Evolutionary conservation across 2,797 vertebrate species (phyloP), one percentile per base, ranked within the genome.

Genomic region (Phyllotis vaccarum): DNA sequence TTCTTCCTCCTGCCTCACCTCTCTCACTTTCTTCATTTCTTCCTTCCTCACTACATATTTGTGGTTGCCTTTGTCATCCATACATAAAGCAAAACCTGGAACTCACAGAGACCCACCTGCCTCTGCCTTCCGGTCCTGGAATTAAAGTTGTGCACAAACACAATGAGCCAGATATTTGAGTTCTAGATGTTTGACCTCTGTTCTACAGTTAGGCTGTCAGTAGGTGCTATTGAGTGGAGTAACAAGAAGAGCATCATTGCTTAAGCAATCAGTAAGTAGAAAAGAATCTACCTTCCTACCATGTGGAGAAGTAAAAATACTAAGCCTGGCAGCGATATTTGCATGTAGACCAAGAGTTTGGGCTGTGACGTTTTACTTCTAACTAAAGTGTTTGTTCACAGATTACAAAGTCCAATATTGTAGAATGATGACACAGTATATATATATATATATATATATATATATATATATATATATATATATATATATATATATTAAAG

Each of bases 301-400:
- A 49, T 4, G 12, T 34, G 37, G 40, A 43, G 40, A 19, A 70
- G 40, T 89, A 22, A 90, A 64, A 74, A 49, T 49, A 6, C n/a
- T 62, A 46, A 62, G 12, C 68, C 14, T 22, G 54, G 87, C 17
- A 40, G 16, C 46, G 13, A 22, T 66, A 60, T 31, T 43, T 89
- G 56, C 80, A 4, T 79, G 13, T 76, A 78, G 43, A 43, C 49
- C 60, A 72, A 82, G 70, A 89, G 68, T 94, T 94, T 72, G 68
- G 86, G 34, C 80, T 92, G 37, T 80, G 64, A 64, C 40, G 7
- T 68, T 88, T 94, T 92, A n/a, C 56, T 91, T 79, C 66, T 56
- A 74, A 81, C 78, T 87, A n/a, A n/a, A 49, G 56, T 17, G 46
- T 89, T 86, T 94, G 14, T 54, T 7, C 13, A 68, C 37, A 19